Base-by-base conservation (phyloP, 2,113 vertebrate genomes). In the Colistium nudipinnis region DNA sequence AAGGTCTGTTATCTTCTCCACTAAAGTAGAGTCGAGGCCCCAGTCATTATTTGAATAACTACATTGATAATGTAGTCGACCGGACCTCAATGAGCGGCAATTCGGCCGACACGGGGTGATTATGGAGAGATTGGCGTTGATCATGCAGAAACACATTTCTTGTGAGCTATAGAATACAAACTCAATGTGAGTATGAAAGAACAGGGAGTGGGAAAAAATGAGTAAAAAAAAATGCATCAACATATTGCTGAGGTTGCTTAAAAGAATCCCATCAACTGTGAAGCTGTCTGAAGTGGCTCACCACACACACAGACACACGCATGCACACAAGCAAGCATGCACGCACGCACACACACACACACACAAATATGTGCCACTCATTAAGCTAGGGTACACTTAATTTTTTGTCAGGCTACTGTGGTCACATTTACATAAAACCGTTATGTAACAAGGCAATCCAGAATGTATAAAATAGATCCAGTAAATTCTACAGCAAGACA, bases 171-270 rank as follows among this genome's bases (percentile, higher is more conserved):
- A 74, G 60, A 88, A 84, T 84, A 70, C 44, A 75, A 86, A 87
- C 72, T 62, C 48, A 61, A 30, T 74, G 72, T 76, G 74, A 67
- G 56, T 67, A 54, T 82, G 71, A 67, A 56, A 38, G 71, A 77
- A 71, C 22, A 12, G 43, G 27, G 20, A 4, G 20, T 44, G 31
- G 9, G 5, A 12, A 16, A 14, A 38, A 59, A n/a, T n/a, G n/a
- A 31, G 33, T 12, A 20, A 33, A 52, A 63, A 52, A 49, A 64
- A 68, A 60, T 49, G 59, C 72, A 86, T 84, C 76, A 88, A 74
- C 67, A 85, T 81, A 83, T 53, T 76, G 88, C 88, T 88, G 89
- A 88, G 59, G 59, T 30, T 25, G 89, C 81, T 63, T 16, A 88
- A 88, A 82, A 39, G 49, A 89, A 76, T 60, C 67, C 70, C 74